Evolutionary conservation across 2,113 vertebrate species (phyloP).

Genomic region (Oncorhynchus kisutch): DNA sequence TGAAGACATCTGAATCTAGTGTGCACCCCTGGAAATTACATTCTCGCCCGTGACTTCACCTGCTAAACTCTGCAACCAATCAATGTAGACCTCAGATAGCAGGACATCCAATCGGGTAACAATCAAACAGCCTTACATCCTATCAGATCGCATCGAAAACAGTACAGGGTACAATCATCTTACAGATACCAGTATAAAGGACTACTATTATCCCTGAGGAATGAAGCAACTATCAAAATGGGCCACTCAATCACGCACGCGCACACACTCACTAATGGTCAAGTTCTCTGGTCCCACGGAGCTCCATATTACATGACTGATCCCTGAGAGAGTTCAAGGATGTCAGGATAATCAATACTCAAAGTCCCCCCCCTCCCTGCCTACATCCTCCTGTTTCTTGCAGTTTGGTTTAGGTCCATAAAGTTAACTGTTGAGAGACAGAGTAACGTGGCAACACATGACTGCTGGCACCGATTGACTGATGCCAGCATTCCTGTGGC

Average conservation of each 20-base stretch:
- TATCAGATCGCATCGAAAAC: slow-evolving; percentile 18
- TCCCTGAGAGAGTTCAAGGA: slow-evolving; percentile 66
- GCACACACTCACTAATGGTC: slow-evolving; percentile 36
- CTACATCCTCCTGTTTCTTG: neutral
- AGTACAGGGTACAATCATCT: slow-evolving; percentile 45
- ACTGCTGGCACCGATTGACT: neutral
- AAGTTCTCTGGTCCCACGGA: slow-evolving; percentile 59
- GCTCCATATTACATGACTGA: slow-evolving; percentile 24
- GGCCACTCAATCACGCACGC: slow-evolving; percentile 7
- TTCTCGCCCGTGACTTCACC: slow-evolving; percentile 11
- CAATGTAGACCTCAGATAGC: slow-evolving; percentile 22
- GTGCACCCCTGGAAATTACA: neutral
- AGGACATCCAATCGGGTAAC: slow-evolving; percentile 31
- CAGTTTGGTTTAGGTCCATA: slow-evolving; percentile 13
- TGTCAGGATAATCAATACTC: slow-evolving; percentile 59
- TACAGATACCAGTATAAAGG: slow-evolving; percentile 44
- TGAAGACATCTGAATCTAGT: neutral
- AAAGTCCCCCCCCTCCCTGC: neutral
- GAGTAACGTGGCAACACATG: no score
- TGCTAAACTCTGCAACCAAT: slow-evolving; percentile 21
- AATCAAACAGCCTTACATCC: slow-evolving; percentile 17
- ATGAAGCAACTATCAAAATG: slow-evolving; percentile 54
- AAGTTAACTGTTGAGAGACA: neutral
- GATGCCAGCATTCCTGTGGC: neutral
- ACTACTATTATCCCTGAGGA: slow-evolving; percentile 69